These are phyloP conservation scores for Drosophila subsilvestris DNA, from an alignment of 2,888 invertebrate species.

Conservation along the genomic window DNA sequence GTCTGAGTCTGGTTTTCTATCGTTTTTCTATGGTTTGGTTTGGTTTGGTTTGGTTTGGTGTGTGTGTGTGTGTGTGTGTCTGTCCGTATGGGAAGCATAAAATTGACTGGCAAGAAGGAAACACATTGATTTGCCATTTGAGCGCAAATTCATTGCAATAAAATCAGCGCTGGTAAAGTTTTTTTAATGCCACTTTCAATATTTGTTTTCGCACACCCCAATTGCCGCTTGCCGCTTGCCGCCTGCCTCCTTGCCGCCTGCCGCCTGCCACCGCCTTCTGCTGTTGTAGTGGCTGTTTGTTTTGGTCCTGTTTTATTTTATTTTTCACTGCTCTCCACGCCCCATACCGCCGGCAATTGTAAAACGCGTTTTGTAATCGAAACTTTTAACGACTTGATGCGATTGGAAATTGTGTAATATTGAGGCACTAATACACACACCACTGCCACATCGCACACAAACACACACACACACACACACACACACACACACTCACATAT, in stretches of 20 bases:
- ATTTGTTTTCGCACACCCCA: slow-evolving; percentile 68
- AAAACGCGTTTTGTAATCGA: slow-evolving; percentile 80
- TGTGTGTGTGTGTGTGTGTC: slow-evolving; percentile 37
- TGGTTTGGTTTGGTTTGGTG: slow-evolving; percentile 3
- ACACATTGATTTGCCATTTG: slow-evolving; percentile 80
- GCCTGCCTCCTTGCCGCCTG: background rate
- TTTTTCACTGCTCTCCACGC: slow-evolving; percentile 10
- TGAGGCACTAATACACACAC: slow-evolving; percentile 75
- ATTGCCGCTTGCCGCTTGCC: background rate
- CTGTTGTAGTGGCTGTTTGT: slow-evolving; percentile 34
- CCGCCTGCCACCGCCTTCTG: slow-evolving; percentile 19
- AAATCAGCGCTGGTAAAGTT: slow-evolving; percentile 71
- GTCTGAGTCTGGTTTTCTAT: slow-evolving; percentile 1
- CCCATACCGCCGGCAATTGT: slow-evolving; percentile 63
- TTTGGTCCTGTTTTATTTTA: slow-evolving; percentile 40
- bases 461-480: too few relatives aligned
- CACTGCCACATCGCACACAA: too few relatives aligned
- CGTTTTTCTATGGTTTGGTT: slow-evolving; percentile 20
- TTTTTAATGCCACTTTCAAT: slow-evolving; percentile 78
- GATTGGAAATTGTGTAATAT: slow-evolving; percentile 79
- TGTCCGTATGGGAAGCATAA: slow-evolving; percentile 54
- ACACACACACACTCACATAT: slow-evolving; percentile 14
- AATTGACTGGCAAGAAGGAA: slow-evolving; percentile 74
- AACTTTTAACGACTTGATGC: slow-evolving; percentile 80
- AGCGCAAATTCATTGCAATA: slow-evolving; percentile 80